Conservation (phyloP, 2,797 vertebrate genomes). For the Coreius guichenoti region DNA sequence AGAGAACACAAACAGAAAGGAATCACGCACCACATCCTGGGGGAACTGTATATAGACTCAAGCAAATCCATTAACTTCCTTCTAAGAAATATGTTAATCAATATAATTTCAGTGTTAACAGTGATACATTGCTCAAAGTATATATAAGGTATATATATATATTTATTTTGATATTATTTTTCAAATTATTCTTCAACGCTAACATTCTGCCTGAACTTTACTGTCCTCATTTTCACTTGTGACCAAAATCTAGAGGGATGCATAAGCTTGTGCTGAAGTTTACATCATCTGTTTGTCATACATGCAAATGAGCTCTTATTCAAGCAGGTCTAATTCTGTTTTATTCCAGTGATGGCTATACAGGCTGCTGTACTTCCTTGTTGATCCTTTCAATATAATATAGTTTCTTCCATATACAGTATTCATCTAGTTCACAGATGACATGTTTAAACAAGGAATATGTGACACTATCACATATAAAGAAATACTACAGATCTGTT, state of each 20-base stretch:
- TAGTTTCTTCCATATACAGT: neutral
- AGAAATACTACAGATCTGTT: neutral
- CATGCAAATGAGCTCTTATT: neutral
- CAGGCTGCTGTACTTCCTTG: neutral
- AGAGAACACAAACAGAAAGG: constrained; percentile 62
- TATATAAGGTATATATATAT: neutral
- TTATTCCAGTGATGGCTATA: neutral
- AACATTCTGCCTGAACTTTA: neutral
- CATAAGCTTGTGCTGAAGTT: neutral
- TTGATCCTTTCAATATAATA: neutral
- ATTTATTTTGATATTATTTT: neutral
- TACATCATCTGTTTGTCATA: neutral
- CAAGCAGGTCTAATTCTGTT: neutral
- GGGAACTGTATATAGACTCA: constrained; percentile 61
- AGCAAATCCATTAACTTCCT: neutral
- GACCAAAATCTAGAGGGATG: neutral
- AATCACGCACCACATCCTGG: constrained; percentile 55
- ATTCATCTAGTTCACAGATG: neutral
- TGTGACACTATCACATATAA: neutral
- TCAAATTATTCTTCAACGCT: neutral
- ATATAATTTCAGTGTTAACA: constrained; percentile 10
- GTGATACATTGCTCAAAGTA: neutral
- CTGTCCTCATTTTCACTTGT: neutral
- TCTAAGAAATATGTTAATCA: neutral
- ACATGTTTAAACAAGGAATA: neutral